Evolutionary conservation across 1,140 invertebrate genomes (phyloP).

Genomic region (Drosophila nigromelanica): DNA sequence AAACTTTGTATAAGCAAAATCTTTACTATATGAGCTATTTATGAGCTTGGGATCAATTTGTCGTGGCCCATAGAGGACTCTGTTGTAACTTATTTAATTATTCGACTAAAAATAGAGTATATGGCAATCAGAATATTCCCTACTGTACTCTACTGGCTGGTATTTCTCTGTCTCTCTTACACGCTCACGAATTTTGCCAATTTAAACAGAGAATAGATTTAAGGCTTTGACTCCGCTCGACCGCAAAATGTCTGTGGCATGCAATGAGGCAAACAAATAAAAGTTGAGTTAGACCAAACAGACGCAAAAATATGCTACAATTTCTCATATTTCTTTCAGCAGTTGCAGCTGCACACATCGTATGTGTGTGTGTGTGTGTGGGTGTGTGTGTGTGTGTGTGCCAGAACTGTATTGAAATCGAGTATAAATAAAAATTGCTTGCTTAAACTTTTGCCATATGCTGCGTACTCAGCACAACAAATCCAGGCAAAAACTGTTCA

Average conservation of each 20-base stretch:
- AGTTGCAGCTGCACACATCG: constrained; percentile 34
- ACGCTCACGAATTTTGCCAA: constrained; percentile 17
- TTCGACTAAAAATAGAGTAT: constrained; percentile 1
- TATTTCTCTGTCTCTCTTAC: background rate
- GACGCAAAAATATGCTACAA: constrained; percentile 76
- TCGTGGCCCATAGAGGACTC: too few species aligned
- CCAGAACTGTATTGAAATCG: constrained; percentile 44
- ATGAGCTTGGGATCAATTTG: too few species aligned
- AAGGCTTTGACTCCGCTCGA: constrained; percentile 70
- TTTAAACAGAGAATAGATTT: constrained; percentile 44
- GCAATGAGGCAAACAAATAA: constrained; percentile 80
- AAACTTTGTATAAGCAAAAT: background rate
- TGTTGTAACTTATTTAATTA: too few species aligned
- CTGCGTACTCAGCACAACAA: constrained; percentile 65
- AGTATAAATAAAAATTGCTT: constrained; percentile 78
- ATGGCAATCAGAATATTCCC: background rate
- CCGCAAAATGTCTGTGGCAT: constrained; percentile 73
- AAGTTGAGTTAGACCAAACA: constrained; percentile 69
- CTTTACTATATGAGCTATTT: background rate
- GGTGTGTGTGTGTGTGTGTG: constrained; percentile 6
- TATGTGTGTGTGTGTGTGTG: background rate
- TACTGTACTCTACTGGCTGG: too few species aligned
- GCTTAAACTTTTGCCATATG: constrained; percentile 79
- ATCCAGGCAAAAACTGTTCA: constrained; percentile 62
- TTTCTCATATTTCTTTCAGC: constrained; percentile 69